Conservation (phyloP, 2,797 vertebrate genomes). For the Microchirus variegatus region DNA sequence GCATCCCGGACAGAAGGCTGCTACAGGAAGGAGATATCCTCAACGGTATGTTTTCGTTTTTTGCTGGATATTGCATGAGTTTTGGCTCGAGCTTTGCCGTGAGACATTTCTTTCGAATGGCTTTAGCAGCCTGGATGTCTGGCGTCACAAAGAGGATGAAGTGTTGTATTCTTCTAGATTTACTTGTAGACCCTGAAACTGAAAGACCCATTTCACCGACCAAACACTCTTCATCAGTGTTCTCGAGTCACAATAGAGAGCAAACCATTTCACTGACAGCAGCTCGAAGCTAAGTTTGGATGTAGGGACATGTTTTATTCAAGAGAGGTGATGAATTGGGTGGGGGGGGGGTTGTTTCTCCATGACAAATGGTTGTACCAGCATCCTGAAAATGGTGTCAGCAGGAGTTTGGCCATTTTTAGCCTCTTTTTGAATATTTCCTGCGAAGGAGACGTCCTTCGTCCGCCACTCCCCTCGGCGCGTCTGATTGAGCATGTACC, state of each 20-base stretch:
- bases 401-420: conserved; percentile 65
- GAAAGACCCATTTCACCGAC: too few species aligned
- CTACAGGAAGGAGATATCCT: conserved; percentile 97
- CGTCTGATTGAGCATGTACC: conserved; percentile 56
- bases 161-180: too few species aligned
- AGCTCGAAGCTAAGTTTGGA: background rate
- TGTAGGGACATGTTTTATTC: conserved; percentile 33
- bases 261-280: background rate
- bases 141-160: too few species aligned
- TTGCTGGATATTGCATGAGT: background rate
- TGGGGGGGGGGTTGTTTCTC: background rate
- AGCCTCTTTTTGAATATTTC: conserved; percentile 64
- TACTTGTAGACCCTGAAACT: too few species aligned
- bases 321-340: background rate
- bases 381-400: conserved; percentile 47
- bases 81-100: background rate
- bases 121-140: too few species aligned
- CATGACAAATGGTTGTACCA: conserved; percentile 52
- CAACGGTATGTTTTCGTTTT: conserved; percentile 83
- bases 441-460: conserved; percentile 33
- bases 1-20: conserved; percentile 94
- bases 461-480: conserved; percentile 64
- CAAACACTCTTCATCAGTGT: too few species aligned
- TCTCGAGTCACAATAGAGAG: too few species aligned
- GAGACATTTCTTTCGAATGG: background rate